Evolutionary conservation across 2,797 vertebrate species (phyloP).

Genomic region (Rhinogobio ventralis): DNA sequence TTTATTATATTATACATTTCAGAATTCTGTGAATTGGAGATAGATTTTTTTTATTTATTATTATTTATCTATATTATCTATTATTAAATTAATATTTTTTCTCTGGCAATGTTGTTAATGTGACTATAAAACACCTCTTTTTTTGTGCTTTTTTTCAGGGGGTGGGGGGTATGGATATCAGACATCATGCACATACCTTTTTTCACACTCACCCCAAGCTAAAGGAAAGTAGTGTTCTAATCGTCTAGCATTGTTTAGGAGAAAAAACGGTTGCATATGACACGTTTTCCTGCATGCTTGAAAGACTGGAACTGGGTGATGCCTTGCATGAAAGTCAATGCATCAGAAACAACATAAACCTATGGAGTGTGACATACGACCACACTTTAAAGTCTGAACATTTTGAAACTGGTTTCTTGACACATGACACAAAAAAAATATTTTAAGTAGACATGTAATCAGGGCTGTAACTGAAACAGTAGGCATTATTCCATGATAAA

Average conservation of each 20-base stretch:
- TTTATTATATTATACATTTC: not conserved
- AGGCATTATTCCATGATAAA: not conserved
- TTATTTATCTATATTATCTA: too few relatives aligned
- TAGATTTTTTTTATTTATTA: too few relatives aligned
- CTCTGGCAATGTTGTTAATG: not conserved
- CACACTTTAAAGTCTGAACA: not conserved
- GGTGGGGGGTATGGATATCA: too few relatives aligned
- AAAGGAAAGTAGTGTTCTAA: constrained; percentile 4
- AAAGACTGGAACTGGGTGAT: not conserved
- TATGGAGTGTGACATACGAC: not conserved
- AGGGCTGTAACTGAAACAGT: not conserved
- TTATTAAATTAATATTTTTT: too few relatives aligned
- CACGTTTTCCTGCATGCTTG: constrained; percentile 17
- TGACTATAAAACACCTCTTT: not conserved
- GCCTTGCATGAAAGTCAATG: not conserved
- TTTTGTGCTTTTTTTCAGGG: too few relatives aligned
- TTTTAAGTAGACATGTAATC: not conserved
- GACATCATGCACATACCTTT: not conserved
- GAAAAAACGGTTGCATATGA: constrained; percentile 11
- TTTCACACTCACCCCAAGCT: not conserved
- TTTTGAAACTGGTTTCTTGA: not conserved
- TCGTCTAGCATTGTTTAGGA: not conserved
- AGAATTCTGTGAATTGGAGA: not conserved
- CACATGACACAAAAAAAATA: not conserved
- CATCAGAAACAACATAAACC: not conserved